A percentile compares a stretch with the other conserved stretches of the same genome.
Evolutionary conservation across 2,113 vertebrate genomes (phyloP).

Genomic region (Halcyon senegalensis): DNA sequence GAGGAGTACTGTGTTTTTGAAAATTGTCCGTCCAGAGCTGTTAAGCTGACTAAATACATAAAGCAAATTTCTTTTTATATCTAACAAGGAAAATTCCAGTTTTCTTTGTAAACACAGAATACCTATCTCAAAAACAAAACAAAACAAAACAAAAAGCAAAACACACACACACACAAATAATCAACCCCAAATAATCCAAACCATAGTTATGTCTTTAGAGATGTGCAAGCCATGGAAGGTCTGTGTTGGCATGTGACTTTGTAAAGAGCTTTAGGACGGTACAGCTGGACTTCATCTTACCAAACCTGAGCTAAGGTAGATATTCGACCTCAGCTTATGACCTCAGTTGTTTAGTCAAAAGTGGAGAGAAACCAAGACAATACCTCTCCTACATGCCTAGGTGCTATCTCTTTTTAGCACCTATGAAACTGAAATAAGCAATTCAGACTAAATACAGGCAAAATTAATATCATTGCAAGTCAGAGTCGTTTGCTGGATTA

Average conservation of each 20-base stretch:
- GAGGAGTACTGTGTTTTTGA: background rate
- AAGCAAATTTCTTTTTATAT: background rate
- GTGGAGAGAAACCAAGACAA: background rate
- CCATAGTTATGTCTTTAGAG: background rate
- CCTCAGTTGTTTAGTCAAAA: background rate
- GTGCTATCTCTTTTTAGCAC: background rate
- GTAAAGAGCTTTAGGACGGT: background rate
- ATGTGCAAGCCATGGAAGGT: background rate
- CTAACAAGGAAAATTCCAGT: background rate
- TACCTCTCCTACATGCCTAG: background rate
- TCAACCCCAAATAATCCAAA: background rate
- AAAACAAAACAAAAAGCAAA: background rate
- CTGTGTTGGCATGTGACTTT: background rate
- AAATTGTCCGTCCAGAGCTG: background rate
- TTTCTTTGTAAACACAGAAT: background rate
- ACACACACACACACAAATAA: background rate
- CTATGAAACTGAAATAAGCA: background rate
- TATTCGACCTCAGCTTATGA: background rate
- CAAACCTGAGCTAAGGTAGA: accelerated
- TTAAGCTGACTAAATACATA: background rate
- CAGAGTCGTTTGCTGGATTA: background rate
- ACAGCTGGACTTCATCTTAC: background rate
- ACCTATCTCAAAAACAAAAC: background rate
- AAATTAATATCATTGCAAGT: background rate
- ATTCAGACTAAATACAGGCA: background rate